A percentile compares a stretch with the other conserved stretches of the same genome.
Conservation (phyloP, 2,797 vertebrate species). For the Chloroceryle amazona region DNA sequence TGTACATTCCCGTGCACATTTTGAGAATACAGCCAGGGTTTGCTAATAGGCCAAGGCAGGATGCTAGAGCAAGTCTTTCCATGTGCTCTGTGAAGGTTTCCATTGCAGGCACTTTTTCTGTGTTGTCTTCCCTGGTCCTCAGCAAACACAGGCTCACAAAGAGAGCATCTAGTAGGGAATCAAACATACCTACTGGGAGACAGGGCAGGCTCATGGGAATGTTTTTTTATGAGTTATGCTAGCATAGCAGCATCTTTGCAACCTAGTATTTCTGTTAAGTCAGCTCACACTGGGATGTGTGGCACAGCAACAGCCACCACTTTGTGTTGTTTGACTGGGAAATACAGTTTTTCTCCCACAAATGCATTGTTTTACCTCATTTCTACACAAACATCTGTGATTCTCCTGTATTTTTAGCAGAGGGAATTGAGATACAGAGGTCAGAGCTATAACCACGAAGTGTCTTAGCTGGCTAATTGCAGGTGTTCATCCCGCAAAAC, state of each 20-base stretch:
- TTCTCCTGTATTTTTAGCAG: not conserved
- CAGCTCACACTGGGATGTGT: not conserved
- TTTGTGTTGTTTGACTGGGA: accelerated
- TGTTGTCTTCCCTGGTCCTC: not conserved
- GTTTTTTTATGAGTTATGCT: accelerated
- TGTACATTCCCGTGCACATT: too few relatives aligned
- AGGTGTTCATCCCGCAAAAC: not conserved
- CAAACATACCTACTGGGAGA: not conserved
- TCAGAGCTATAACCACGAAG: not conserved
- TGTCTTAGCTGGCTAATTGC: not conserved
- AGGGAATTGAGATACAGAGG: not conserved
- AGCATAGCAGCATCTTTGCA: not conserved
- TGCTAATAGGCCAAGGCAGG: not conserved
- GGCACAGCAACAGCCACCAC: not conserved
- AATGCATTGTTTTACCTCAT: accelerated
- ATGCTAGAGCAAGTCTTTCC: not conserved
- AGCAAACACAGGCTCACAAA: not conserved
- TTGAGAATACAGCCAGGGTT: not conserved
- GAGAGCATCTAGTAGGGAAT: not conserved
- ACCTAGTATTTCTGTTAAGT: not conserved
- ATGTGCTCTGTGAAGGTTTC: not conserved
- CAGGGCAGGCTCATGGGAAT: not conserved
- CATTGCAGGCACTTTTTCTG: not conserved
- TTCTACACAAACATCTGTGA: not conserved
- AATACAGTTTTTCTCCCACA: not conserved